phyloP scores from a whole-genome alignment of 2,113 vertebrate species.

The Zeus faber region DNA sequence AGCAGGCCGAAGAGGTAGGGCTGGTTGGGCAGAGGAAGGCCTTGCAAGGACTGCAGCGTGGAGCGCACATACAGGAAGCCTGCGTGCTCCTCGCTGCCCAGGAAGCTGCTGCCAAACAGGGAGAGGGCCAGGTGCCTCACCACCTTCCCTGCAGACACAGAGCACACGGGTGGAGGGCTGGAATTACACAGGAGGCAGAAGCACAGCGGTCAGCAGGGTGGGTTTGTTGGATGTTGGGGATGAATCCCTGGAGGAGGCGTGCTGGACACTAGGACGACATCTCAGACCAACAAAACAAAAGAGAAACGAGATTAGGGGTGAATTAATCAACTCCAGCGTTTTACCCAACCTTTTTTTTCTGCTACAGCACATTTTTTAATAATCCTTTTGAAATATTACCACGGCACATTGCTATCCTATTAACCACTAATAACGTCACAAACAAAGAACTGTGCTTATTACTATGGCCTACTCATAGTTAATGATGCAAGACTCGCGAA shows the following conservation, averaged over 20 bases:
- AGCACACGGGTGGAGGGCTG: background rate
- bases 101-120: slow-evolving; percentile 81
- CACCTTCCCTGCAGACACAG: slow-evolving; percentile 77
- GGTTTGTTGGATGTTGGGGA: background rate
- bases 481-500: too few relatives aligned
- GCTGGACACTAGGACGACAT: too few relatives aligned
- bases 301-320: too few relatives aligned
- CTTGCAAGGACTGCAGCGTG: slow-evolving; percentile 86
- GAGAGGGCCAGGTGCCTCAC: slow-evolving; percentile 86
- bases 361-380: too few relatives aligned
- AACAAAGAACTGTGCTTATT: too few relatives aligned
- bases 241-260: background rate
- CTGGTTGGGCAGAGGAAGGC: slow-evolving; percentile 79
- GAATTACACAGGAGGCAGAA: background rate
- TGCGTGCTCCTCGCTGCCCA: slow-evolving; percentile 85
- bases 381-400: too few relatives aligned
- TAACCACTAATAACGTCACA: too few relatives aligned
- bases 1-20: slow-evolving; percentile 91
- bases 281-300: too few relatives aligned
- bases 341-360: too few relatives aligned
- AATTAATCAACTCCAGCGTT: too few relatives aligned
- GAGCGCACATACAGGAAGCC: slow-evolving; percentile 89
- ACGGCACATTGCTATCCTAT: too few relatives aligned
- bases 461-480: too few relatives aligned
- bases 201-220: background rate